Conservation (phyloP, 2,797 vertebrate genomes). For the Pteronotus mesoamericanus region DNA sequence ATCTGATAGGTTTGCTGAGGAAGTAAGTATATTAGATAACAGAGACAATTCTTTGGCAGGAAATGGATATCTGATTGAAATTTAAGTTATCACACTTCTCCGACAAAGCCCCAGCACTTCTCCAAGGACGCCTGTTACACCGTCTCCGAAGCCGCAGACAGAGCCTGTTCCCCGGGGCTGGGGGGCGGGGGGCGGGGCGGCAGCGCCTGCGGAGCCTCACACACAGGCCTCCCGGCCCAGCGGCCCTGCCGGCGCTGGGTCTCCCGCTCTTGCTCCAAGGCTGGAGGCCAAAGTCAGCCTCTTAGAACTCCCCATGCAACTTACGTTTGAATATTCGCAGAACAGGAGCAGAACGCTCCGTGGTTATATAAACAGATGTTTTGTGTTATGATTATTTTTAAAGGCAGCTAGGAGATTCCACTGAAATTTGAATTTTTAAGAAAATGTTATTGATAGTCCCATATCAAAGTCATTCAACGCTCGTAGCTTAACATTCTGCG, state of each 20-base stretch:
- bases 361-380: background rate
- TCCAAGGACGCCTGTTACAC: constrained; percentile 11
- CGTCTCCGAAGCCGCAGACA: constrained; percentile 35
- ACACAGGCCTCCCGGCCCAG: background rate
- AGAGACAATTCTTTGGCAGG: constrained; percentile 20
- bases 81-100: constrained; percentile 49
- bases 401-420: background rate
- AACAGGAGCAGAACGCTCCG: background rate
- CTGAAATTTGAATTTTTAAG: background rate
- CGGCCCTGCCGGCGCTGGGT: background rate
- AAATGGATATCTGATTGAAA: constrained; percentile 60
- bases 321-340: background rate
- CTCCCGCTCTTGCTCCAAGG: background rate
- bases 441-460: background rate
- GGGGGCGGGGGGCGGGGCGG: background rate
- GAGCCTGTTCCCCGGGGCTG: background rate
- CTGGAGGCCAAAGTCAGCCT: background rate
- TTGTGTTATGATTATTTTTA: background rate
- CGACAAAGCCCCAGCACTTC: constrained; percentile 45
- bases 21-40: constrained; percentile 32
- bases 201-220: constrained; percentile 39
- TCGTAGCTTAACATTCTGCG: background rate
- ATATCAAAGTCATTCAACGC: background rate
- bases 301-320: background rate
- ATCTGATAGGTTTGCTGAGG: constrained; percentile 16